Percentiles rank a stretch among this genome's conserved stretches.
Evolutionary conservation across 1,140 invertebrate genomes (phyloP).

Genomic region (Pogonomyrmex barbatus): DNA sequence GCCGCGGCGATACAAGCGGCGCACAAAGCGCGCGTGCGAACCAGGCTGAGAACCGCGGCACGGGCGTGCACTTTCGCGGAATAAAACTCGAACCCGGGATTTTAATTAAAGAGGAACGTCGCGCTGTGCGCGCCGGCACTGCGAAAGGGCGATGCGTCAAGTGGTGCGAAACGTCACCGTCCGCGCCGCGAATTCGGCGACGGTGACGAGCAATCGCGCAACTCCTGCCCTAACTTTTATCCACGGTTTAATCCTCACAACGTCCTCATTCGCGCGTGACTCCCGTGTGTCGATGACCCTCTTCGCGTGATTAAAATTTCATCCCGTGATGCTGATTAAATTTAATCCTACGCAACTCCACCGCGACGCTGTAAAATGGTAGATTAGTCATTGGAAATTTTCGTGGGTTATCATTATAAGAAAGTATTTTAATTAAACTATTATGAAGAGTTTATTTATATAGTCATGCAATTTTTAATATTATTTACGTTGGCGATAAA

Average conservation of each 20-base stretch:
- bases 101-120: constrained; percentile 75
- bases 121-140: constrained; percentile 8
- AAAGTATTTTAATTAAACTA: neutral
- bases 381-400: neutral
- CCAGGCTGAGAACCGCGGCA: constrained; percentile 75
- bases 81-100: constrained; percentile 67
- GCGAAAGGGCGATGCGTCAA: constrained; percentile 45
- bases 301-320: constrained; percentile 46
- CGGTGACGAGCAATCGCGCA: constrained; percentile 26
- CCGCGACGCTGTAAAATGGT: neutral
- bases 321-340: constrained; percentile 27
- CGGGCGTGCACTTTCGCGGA: constrained; percentile 65
- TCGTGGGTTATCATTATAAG: neutral
- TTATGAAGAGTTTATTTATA: neutral
- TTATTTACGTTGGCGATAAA: neutral
- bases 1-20: constrained; percentile 65
- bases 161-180: constrained; percentile 34
- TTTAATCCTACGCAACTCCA: constrained; percentile 11
- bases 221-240: constrained; percentile 49
- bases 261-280: constrained; percentile 21
- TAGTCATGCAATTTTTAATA: neutral
- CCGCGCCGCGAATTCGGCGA: constrained; percentile 38
- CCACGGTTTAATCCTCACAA: constrained; percentile 19
- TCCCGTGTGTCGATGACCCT: constrained; percentile 30
- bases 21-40: constrained; percentile 81